Conservation (phyloP, 2,797 vertebrate species). For the Lepilemur septentrionalis region DNA sequence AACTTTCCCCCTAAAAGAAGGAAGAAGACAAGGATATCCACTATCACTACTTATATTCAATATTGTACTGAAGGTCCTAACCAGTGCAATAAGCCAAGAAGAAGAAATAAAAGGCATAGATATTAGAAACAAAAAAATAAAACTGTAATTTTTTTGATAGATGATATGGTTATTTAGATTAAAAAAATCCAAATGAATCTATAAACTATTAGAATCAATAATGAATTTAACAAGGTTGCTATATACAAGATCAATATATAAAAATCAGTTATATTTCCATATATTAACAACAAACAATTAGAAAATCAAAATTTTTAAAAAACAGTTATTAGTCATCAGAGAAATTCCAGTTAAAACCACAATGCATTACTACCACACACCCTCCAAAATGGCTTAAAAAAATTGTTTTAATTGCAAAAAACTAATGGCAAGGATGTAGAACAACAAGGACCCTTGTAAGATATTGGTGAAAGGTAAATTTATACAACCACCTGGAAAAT, state of each 20-base stretch:
- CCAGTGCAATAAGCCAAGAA: not conserved
- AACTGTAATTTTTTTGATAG: not conserved
- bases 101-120: not conserved
- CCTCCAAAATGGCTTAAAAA: not conserved
- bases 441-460: not conserved
- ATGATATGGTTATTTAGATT: not conserved
- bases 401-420: not conserved
- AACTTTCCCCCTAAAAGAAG: not conserved
- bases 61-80: not conserved
- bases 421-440: not conserved
- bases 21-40: not conserved
- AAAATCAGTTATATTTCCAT: not conserved
- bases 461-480: not conserved
- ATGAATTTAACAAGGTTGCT: not conserved
- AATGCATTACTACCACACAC: not conserved
- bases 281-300: not conserved
- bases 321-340: not conserved
- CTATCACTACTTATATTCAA: not conserved
- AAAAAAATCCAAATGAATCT: not conserved
- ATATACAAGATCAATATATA: not conserved
- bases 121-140: not conserved
- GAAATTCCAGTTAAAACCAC: not conserved
- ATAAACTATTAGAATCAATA: not conserved
- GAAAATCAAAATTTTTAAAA: not conserved
- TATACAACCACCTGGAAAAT: not conserved